Conservation (phyloP, 2,113 vertebrate genomes). For the Promerops cafer region DNA sequence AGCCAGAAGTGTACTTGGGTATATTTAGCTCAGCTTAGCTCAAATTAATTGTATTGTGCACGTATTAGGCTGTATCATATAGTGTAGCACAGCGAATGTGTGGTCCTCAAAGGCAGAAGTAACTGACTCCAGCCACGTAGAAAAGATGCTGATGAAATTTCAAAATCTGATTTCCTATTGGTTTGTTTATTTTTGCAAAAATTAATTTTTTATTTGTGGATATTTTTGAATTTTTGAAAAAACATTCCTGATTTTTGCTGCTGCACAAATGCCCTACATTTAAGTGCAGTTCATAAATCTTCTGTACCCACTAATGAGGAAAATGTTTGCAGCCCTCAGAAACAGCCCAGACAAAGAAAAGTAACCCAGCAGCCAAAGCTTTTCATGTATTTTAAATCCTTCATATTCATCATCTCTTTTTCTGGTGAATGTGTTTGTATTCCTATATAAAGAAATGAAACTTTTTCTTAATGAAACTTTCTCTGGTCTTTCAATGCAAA, state of each 20-base stretch:
- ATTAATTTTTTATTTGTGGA: neutral
- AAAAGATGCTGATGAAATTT: neutral
- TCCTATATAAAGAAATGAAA: neutral
- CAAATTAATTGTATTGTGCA: neutral
- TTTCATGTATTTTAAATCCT: neutral
- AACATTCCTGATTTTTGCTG: neutral
- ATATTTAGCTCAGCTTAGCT: neutral
- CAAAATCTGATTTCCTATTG: neutral
- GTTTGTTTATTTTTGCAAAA: neutral
- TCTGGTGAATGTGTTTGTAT: neutral
- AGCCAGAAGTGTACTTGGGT: neutral
- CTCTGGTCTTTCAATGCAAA: neutral
- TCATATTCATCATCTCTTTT: neutral
- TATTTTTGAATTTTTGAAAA: neutral
- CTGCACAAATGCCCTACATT: neutral
- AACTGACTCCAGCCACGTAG: neutral
- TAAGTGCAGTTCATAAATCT: neutral
- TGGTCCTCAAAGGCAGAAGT: neutral
- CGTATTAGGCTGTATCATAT: neutral
- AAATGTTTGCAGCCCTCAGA: neutral
- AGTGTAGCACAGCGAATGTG: fast-evolving
- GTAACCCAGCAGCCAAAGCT: neutral
- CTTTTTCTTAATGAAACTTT: neutral
- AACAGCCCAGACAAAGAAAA: neutral
- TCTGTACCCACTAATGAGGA: neutral